Evolutionary conservation across 2,797 vertebrate species (phyloP).

Genomic region (Pseudochirops corinnae): DNA sequence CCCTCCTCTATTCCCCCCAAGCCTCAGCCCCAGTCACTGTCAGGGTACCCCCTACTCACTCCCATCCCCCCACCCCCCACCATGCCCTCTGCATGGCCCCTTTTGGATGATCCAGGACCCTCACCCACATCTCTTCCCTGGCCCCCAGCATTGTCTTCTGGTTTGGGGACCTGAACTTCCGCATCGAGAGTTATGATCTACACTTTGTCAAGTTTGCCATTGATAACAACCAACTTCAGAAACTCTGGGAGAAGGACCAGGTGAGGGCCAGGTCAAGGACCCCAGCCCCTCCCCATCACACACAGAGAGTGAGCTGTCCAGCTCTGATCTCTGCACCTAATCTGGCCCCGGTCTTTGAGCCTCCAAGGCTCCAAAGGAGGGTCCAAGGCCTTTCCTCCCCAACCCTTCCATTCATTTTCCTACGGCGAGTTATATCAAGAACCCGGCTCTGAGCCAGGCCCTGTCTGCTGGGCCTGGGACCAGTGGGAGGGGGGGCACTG

Average conservation of each 20-base stretch:
- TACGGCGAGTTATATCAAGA: neutral
- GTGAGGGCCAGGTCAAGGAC: conserved; percentile 80
- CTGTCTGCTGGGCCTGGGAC: neutral
- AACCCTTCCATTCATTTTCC: neutral
- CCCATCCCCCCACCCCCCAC: neutral
- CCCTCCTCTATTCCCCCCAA: neutral
- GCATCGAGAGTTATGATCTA: conserved; percentile 95
- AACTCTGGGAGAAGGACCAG: conserved; percentile 98
- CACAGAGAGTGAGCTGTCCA: neutral
- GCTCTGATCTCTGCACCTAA: neutral
- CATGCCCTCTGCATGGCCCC: neutral
- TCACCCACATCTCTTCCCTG: neutral
- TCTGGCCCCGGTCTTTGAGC: neutral
- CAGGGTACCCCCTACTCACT: neutral
- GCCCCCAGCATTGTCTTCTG: conserved; percentile 94
- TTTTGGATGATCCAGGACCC: neutral
- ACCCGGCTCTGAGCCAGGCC: neutral
- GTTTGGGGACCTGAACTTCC: conserved; percentile 98
- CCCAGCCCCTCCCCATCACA: neutral
- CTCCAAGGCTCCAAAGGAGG: neutral
- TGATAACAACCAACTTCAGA: conserved; percentile 90
- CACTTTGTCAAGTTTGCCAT: conserved; percentile 95
- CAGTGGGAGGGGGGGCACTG: neutral
- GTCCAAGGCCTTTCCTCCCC: neutral
- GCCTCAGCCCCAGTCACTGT: neutral